Base-by-base conservation (phyloP, 2,888 invertebrate species). In the Drosophila setosimentum region DNA sequence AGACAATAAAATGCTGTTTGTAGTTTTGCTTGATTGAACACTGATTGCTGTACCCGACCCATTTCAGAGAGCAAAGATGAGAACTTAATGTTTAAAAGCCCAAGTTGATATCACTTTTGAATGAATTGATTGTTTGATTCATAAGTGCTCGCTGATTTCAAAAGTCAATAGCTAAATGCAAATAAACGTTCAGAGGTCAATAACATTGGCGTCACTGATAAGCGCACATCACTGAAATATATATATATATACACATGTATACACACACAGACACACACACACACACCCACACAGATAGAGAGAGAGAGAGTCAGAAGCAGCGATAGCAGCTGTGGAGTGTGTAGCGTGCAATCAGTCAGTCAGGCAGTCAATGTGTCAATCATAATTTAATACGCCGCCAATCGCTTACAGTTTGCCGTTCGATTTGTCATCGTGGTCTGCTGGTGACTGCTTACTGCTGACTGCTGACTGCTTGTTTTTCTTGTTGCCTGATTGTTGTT, bases 301-400 rank as follows among this genome's bases (percentile, higher is more conserved):
- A 35, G 0, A 33, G 5, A 37, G 16, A 29, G 2, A 40, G 32
- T 37, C 1, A 21, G 27, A 18, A 30, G n/a, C 6, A 5, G 53
- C 54, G 60, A 69, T 68, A 40, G 30, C 59, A 35, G 45, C 10
- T 37, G 3, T 24, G 30, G 48, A 42, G 35, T 66, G 66, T 51
- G 68, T 24, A 42, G 66, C 71, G 30, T 59, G 42, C 55, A 59
- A 68, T 71, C 73, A 64, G 73, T 74, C 73, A 60, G 70, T 60
- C 73, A 76, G 65, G 63, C 83, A 83, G 88, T 85, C 88, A 88
- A 88, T 88, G 83, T 87, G 89, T 81, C 89, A 88, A 87, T 88
- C 87, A 88, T 87, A 89, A 89, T 82, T 80, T 76, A 74, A 84
- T 77, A 79, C 63, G 77, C 78, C 62, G 69, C 65, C 76, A 78